Evolutionary conservation across 2,113 vertebrate genomes (phyloP), one percentile per base, ranked within the genome.

Genomic region (Rhipidura dahli): DNA sequence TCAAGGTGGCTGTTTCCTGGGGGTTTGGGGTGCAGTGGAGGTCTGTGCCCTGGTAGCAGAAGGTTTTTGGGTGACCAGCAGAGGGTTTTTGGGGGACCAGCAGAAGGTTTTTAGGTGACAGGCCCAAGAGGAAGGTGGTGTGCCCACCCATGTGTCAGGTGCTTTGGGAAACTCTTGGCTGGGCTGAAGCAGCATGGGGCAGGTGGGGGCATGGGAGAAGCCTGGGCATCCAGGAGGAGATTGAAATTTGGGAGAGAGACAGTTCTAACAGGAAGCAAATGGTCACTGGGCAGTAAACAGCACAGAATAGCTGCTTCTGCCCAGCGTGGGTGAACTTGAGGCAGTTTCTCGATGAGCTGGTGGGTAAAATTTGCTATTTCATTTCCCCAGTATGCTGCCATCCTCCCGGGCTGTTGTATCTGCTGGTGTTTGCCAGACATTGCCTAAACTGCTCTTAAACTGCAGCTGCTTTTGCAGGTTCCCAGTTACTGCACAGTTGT

Each of bases 391-490:
- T 13, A 4, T 18, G 40, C 78, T 82, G 42, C 66, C 59, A 30
- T 39, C 54, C 81, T 83, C 63, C 50, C 24, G 63, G 61, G 82
- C 73, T 2, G 1, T 28, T 37, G 11, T 72, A 42, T 91, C 77
- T 87, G 65, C 80, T 81, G 20, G 27, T n/a, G 18, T 71, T 91
- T 87, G 91, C 89, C 91, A 93, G 71, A 26, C 27, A 0, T 69
- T 80, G 78, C 95, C 65, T 57, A 72, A 91, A 57, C 44, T 91
- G 83, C 73, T 87, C 81, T 89, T 76, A 49, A 87, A 49, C 65
- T 92, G 78, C 93, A 95, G 91, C 89, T 96, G 94, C 30, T 96
- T 93, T 49, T 96, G 95, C 89, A 97, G 95, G 96, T 95, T 96
- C 94, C 84, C 70, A 64, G 47, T 93, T 93, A 89, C 78, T 89